These are phyloP conservation scores for Daboia siamensis DNA, from an alignment of 2,113 vertebrate genomes.

Conservation along the genomic window DNA sequence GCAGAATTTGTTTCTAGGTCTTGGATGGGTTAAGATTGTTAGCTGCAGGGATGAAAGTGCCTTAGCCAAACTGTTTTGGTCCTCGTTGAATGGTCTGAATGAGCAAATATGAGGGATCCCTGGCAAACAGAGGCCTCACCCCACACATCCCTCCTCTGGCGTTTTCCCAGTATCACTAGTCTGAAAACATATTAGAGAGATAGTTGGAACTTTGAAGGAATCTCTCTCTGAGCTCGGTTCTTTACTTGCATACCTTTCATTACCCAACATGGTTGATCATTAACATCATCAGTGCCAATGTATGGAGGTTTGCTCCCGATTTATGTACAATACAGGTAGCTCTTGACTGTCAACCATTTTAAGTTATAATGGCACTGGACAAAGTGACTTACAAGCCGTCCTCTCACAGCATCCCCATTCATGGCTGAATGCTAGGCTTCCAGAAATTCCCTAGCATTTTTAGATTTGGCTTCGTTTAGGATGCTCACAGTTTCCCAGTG, in stretches of 20 bases:
- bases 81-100: too few relatives aligned
- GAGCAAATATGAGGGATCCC: background rate
- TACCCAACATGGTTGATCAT: background rate
- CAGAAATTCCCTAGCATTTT: too few relatives aligned
- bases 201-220: background rate
- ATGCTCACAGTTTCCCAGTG: too few relatives aligned
- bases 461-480: too few relatives aligned
- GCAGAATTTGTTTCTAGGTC: background rate
- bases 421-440: background rate
- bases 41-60: background rate
- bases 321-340: background rate
- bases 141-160: background rate
- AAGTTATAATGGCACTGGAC: background rate
- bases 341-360: background rate
- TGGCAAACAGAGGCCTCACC: background rate
- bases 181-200: background rate
- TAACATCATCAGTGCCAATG: background rate
- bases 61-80: too few relatives aligned
- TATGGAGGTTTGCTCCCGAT: background rate
- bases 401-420: too few relatives aligned
- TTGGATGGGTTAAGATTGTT: background rate
- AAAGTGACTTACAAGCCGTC: background rate
- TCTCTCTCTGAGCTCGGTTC: background rate
- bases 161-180: background rate
- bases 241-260: background rate